phyloP scores from a whole-genome alignment of 2,888 invertebrate species.

The Zhuqinia jingwanae region DNA sequence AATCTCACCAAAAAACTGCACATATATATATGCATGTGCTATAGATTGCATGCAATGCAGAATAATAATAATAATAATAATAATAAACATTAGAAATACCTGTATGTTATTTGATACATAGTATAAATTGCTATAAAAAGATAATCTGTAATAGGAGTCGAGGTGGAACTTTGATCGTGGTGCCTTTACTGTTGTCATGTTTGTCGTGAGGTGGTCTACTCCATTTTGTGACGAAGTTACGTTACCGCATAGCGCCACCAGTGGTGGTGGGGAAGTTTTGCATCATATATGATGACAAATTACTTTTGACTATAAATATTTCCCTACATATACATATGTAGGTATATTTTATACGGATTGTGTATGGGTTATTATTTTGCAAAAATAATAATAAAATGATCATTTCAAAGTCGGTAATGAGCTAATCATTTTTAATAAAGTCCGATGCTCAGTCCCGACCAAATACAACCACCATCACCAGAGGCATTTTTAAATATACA shows the following conservation, averaged over 20 bases:
- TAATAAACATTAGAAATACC: slow-evolving; percentile 12
- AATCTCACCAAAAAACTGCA: background rate
- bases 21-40: background rate
- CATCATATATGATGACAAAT: slow-evolving; percentile 22
- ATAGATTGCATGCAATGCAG: background rate
- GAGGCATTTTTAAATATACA: no score
- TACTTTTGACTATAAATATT: slow-evolving; percentile 31
- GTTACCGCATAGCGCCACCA: background rate
- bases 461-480: no score
- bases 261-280: background rate
- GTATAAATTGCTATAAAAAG: no score
- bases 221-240: background rate
- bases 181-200: background rate
- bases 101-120: slow-evolving; percentile 34
- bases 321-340: background rate
- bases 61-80: no score
- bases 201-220: slow-evolving; percentile 24
- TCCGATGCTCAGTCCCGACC: no score
- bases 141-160: no score
- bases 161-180: slow-evolving; percentile 25
- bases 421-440: slow-evolving; percentile 29
- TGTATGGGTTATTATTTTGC: background rate
- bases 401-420: slow-evolving; percentile 25
- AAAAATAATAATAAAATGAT: background rate
- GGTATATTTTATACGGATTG: no score